Base-by-base conservation (phyloP, 2,888 invertebrate genomes). In the Pardosa pseudoannulata region DNA sequence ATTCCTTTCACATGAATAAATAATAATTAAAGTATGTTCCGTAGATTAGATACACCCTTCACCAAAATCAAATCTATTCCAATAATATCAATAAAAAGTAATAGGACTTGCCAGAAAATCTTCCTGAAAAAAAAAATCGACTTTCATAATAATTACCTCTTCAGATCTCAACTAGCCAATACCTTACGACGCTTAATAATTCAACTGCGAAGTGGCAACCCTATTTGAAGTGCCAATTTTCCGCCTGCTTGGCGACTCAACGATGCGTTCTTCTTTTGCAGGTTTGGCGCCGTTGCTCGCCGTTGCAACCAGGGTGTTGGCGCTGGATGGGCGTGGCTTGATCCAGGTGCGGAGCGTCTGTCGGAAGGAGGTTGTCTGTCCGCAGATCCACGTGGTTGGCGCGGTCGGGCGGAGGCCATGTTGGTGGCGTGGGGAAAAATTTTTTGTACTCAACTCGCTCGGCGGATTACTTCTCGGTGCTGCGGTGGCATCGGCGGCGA, bases 341-440 rank as follows among this genome's bases (percentile, higher is more conserved):
- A 36, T 31, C 74, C 82, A 82, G 82, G 82, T 82, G 82, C 82
- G 39, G 29, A 29, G 70, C 64, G 70, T 41, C 70, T 67, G 74
- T 32, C 41, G 41, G 74, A 62, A 74, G 68, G 68, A 81, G 74
- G 70, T 75, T 36, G 28, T 39, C 46, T 39, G 36, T 31, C 80
- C 73, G 73, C 67, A 73, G 80, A 50, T 72, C 73, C 73, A 73
- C 80, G 80, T 80, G 67, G 67, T 80, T 71, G 82, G 56, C 74
- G 31, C 36, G 67, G 31, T n/a, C 46, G 39, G 68, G 71, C 16
- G 46, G 71, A 71, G 71, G 71, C 36, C 71, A 71, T 71, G 50
- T 46, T 71, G 9, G 71, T 56, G 23, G 23, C 1, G 56, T 56
- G 56, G 3, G 56, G 11, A 23, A 23, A 16, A 16, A 2, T 16